Evolutionary conservation across 2,113 vertebrate genomes (phyloP).

Genomic region (Bubo blakistoni): DNA sequence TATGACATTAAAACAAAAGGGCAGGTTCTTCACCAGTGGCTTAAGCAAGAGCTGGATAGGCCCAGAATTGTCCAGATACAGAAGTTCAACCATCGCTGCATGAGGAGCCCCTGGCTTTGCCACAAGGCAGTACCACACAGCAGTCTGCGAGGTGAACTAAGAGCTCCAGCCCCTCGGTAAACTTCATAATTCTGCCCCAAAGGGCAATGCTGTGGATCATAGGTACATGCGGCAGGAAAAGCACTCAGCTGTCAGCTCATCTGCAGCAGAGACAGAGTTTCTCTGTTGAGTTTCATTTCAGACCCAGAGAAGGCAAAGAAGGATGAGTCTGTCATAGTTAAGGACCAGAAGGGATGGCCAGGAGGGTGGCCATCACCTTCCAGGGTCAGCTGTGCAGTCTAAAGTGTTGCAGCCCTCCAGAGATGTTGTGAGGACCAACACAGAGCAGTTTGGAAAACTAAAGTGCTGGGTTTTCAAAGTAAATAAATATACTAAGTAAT

Average conservation of each 20-base stretch:
- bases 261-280: not conserved
- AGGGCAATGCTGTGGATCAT: rapidly evolving
- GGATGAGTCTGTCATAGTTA: not conserved
- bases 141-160: not conserved
- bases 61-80: not conserved
- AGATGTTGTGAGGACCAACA: not conserved
- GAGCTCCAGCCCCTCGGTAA: not conserved
- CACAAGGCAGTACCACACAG: not conserved
- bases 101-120: not conserved
- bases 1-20: not conserved
- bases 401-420: not conserved
- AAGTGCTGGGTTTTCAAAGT: not conserved
- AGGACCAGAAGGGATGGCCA: not conserved
- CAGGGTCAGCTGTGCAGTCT: not conserved
- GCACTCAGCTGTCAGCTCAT: not conserved
- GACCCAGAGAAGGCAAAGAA: not conserved
- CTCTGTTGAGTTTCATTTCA: not conserved
- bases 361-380: not conserved
- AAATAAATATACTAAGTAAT: not conserved
- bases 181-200: not conserved
- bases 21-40: not conserved
- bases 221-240: not conserved
- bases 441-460: not conserved
- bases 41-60: not conserved
- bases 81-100: not conserved